Conservation (phyloP, 2,113 vertebrate genomes). For the Elephas maximus region DNA sequence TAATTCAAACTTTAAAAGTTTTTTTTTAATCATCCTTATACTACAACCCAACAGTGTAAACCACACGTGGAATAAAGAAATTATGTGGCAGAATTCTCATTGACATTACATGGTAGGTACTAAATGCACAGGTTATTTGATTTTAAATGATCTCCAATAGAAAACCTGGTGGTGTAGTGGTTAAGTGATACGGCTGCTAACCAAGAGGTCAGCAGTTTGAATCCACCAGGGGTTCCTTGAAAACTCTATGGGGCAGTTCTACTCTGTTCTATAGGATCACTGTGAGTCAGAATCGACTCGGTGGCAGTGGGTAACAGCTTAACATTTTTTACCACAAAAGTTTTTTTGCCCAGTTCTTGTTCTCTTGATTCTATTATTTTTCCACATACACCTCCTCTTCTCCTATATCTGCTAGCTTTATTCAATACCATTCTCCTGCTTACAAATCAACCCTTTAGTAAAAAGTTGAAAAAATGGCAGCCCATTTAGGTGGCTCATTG, state of each 20-base stretch:
- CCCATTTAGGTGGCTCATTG: neutral
- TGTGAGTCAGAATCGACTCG: too few relatives aligned
- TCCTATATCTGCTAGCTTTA: neutral
- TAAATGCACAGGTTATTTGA: conserved; percentile 14
- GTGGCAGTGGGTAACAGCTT: neutral
- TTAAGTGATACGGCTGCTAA: too few relatives aligned
- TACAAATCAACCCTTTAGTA: neutral
- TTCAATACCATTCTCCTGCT: conserved; percentile 15
- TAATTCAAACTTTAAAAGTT: neutral
- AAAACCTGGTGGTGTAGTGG: neutral
- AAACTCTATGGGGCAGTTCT: too few relatives aligned
- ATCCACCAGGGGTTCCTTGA: too few relatives aligned
- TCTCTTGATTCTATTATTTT: neutral
- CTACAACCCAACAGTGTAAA: neutral
- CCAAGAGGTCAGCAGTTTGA: too few relatives aligned
- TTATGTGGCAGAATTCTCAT: neutral
- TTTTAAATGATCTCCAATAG: conserved; percentile 2
- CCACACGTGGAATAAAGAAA: neutral
- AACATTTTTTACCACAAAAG: neutral
- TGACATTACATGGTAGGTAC: neutral
- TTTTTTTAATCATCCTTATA: neutral
- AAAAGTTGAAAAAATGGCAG: neutral
- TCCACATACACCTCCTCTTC: neutral
- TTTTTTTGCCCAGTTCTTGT: neutral
- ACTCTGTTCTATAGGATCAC: too few relatives aligned